Evolutionary conservation across 2,888 invertebrate species (phyloP), one percentile per base, ranked within the genome.

Genomic region (Scelioninae gen. 1): DNA sequence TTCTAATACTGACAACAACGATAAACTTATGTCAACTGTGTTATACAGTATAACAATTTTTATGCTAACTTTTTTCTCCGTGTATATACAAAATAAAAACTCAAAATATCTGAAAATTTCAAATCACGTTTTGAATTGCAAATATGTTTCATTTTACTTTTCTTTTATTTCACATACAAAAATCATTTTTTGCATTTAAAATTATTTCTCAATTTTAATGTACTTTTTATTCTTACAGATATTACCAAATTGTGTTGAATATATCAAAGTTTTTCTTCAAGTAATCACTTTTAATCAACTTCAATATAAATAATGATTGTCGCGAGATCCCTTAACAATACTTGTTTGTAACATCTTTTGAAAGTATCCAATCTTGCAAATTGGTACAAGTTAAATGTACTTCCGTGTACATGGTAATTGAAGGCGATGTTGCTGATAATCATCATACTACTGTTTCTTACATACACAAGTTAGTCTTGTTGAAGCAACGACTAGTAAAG

Each of bases 391-490:
- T 80, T 74, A 55, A 74, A 80, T 62, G 74, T 55, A 60, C 74
- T 68, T 62, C 34, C 55, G 34, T 80, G 74, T 80, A 74, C 68
- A 55, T 65, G 62, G 62, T 80, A 80, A 80, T 68, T 80, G 66
- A 74, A 80, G 47, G 51, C 56, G 60, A 74, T 69, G 74, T 75
- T 63, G 56, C 49, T 56, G 74, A 80, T 80, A 75, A 74, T 75
- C 60, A 74, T 79, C 66, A 45, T 60, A 53, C 68, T 13, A 62
- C 72, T 68, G 74, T 62, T 68, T 68, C 68, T 74, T 74, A 79
- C 72, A n/a, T 47, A 62, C 13, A 63, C 47, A 56, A 78, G 47
- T 69, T 69, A 55, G 45, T 34, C 31, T 66, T 32, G 75, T n/a
- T 56, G 56, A 56, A 75, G 31, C 45, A 31, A 40, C 43, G 16